Evolutionary conservation across 2,113 vertebrate species (phyloP), one percentile per base, ranked within the genome.

Genomic region (Hydrochoerus hydrochaeris): DNA sequence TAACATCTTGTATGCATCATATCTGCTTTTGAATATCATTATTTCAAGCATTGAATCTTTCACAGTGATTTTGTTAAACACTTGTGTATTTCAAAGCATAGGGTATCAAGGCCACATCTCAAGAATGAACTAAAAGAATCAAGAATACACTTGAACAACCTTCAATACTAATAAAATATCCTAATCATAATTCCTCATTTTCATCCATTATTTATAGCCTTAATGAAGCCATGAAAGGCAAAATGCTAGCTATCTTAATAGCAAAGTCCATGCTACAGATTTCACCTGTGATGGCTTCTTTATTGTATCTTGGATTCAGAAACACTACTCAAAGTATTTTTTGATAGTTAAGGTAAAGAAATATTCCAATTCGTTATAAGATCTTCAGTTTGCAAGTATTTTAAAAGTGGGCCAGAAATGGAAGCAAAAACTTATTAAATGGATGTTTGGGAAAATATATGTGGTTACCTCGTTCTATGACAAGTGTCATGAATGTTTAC

Each of bases 151-250:
- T 67, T 24, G 92, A 97, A 67, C 1, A 93, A 24, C 0, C 3
- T 28, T 81, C 26, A 60, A 2, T 44, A 19, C 26, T 95, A 92
- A 85, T 73, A 93, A 94, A 95, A 90, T 85, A 93, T 24, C 35
- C 20, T 35, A 63, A 3, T 0, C 57, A 12, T 46, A 69, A 80
- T 38, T 90, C 14, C 63, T 88, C 65, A 28, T 16, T 96, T 87
- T 35, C 1, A 67, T 28, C 4, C 0, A 41, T 0, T 69, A 73
- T 81, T 87, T 96, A 75, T 94, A 85, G 46, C 5, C 35, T 69
- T 87, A 91, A 81, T 84, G 41, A 92, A 1, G 35, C 19, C 0
- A 26, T 20, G 65, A 30, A 96, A 2, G 9, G 62, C 90, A 92
- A 32, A 71, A 38, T 19, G 2, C 13, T 4, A 77, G 8, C 1